Evolutionary conservation across 2,888 invertebrate species (phyloP).

Genomic region (Andricus curvator): DNA sequence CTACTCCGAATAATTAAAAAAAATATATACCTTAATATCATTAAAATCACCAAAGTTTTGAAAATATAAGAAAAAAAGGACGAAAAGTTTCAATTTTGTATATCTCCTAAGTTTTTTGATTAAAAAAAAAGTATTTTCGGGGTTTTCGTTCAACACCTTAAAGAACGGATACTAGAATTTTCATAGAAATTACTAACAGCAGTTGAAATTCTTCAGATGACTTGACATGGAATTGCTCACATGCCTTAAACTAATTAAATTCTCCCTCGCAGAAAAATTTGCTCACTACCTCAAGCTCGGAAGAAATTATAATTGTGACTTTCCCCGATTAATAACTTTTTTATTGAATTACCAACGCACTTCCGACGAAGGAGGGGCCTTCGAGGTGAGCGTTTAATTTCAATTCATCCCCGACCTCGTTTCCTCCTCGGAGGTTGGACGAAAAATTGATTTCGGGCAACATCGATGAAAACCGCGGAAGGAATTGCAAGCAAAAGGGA

Average conservation of each 20-base stretch:
- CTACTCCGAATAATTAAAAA: too few relatives aligned
- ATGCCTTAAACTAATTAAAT: neutral
- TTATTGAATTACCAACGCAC: conserved; percentile 29
- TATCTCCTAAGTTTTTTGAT: too few relatives aligned
- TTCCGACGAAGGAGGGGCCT: neutral
- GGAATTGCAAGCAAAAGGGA: neutral
- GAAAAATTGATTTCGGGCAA: conserved; percentile 29
- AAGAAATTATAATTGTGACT: conserved; percentile 22
- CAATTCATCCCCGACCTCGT: conserved; percentile 5
- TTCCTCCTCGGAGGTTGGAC: neutral
- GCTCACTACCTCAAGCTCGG: neutral
- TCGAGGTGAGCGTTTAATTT: conserved; percentile 17
- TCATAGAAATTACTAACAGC: too few relatives aligned
- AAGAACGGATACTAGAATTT: too few relatives aligned
- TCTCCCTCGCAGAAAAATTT: neutral
- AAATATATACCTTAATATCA: too few relatives aligned
- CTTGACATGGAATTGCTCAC: neutral
- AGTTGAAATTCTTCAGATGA: too few relatives aligned
- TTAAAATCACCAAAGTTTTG: too few relatives aligned
- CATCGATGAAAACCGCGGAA: conserved; percentile 15
- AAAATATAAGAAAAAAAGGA: too few relatives aligned
- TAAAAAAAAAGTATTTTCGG: too few relatives aligned
- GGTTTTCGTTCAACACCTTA: too few relatives aligned
- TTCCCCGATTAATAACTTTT: conserved; percentile 26
- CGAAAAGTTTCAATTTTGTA: too few relatives aligned